Conservation (phyloP, 2,888 invertebrate genomes). For the Baccha elongata region DNA sequence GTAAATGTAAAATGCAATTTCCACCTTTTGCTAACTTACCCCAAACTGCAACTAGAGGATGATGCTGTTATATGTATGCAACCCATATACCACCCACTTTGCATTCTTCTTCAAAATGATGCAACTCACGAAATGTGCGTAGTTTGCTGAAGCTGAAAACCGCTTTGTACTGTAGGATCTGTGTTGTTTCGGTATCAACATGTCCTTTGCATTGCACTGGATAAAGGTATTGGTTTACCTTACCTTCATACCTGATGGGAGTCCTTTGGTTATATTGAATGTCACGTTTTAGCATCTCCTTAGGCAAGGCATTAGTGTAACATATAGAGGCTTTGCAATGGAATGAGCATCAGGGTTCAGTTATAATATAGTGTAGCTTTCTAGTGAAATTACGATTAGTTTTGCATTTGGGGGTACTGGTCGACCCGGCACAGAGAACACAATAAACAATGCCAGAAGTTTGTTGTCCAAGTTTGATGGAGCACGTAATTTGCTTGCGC, state of each 20-base stretch:
- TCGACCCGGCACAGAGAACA: constrained; percentile 36
- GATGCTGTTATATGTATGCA: background rate
- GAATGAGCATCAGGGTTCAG: constrained; percentile 1
- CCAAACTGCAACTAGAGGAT: constrained; percentile 1
- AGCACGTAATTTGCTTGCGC: constrained; percentile 74
- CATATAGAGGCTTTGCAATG: constrained; percentile 18
- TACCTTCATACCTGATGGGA: constrained; percentile 37
- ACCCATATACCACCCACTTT: background rate
- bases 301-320: constrained; percentile 30
- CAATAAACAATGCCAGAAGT: constrained; percentile 73
- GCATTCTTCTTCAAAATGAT: constrained; percentile 30
- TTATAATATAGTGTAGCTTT: constrained; percentile 26
- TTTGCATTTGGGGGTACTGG: constrained; percentile 54
- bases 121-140: constrained; percentile 73
- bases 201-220: constrained; percentile 56
- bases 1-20: constrained; percentile 64
- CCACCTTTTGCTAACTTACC: constrained; percentile 4
- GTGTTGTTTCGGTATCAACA: constrained; percentile 50
- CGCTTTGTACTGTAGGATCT: constrained; percentile 29
- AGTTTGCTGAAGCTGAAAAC: constrained; percentile 53
- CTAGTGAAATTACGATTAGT: constrained; percentile 69
- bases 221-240: background rate
- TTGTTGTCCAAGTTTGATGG: constrained; percentile 73
- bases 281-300: constrained; percentile 67
- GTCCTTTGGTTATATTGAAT: constrained; percentile 57